A percentile compares a stretch with the other conserved stretches of the same genome.
Conservation (phyloP, 2,113 vertebrate species). For the Opisthocomus hoazin region DNA sequence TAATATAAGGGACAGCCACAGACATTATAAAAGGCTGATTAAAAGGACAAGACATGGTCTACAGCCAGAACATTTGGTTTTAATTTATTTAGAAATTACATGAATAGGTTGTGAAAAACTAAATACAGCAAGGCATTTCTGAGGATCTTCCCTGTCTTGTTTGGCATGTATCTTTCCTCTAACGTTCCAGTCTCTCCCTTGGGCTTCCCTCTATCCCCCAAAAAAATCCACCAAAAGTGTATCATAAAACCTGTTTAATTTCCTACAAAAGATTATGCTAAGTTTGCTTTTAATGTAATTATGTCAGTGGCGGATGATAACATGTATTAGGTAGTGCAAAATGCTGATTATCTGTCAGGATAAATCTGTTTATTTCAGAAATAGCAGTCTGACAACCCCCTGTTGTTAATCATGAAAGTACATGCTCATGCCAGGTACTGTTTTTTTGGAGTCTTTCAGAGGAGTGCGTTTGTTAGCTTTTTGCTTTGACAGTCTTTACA, state of each 20-base stretch:
- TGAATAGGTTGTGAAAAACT: conserved; percentile 55
- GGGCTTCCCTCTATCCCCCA: not conserved
- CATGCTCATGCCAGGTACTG: conserved; percentile 58
- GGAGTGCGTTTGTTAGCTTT: conserved; percentile 34
- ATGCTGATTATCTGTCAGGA: conserved; percentile 76
- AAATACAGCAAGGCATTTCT: conserved; percentile 31
- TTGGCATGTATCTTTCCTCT: conserved; percentile 4
- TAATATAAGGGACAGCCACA: not conserved
- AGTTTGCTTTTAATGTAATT: conserved; percentile 77
- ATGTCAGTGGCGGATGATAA: conserved; percentile 71
- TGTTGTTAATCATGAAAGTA: conserved; percentile 70
- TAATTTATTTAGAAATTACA: conserved; percentile 51
- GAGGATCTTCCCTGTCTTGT: not conserved
- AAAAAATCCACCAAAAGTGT: conserved; percentile 28
- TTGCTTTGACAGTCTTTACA: conserved; percentile 37
- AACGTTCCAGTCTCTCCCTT: not conserved
- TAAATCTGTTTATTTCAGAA: conserved; percentile 77
- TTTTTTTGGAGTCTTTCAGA: conserved; percentile 46
- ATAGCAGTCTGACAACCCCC: conserved; percentile 66
- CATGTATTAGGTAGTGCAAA: conserved; percentile 71
- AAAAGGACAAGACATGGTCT: not conserved
- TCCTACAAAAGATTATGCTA: conserved; percentile 73
- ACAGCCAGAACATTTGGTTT: not conserved
- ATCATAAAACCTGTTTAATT: conserved; percentile 73
- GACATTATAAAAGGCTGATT: not conserved